phyloP scores from a whole-genome alignment of 2,113 vertebrate genomes.

The Oreocharis arfaki region DNA sequence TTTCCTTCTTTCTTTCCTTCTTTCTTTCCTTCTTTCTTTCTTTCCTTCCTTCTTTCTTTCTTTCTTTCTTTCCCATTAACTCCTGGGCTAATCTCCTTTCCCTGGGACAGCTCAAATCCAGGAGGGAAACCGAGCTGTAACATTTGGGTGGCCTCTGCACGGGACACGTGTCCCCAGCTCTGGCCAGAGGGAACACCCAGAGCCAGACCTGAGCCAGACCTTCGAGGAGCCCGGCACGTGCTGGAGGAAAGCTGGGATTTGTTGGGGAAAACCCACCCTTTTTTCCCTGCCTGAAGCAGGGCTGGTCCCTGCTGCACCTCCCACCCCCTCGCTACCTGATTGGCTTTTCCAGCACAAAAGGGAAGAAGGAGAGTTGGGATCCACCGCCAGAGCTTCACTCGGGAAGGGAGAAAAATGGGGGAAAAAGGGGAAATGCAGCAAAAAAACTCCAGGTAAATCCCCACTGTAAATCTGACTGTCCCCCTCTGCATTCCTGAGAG shows the following conservation, averaged over 20 bases:
- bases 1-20: neutral
- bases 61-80: neutral
- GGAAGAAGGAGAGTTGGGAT: neutral
- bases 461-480: neutral
- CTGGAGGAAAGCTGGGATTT: neutral
- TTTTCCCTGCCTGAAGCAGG: neutral
- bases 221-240: neutral
- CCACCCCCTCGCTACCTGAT: neutral
- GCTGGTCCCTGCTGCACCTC: neutral
- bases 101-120: neutral
- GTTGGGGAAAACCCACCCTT: neutral
- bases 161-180: neutral
- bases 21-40: neutral
- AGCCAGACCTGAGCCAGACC: neutral
- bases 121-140: neutral
- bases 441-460: neutral
- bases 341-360: constrained; percentile 33
- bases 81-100: neutral
- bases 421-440: neutral
- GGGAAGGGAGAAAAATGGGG: neutral
- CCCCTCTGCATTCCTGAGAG: neutral
- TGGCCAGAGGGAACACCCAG: neutral
- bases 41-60: neutral
- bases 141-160: neutral
- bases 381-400: neutral